phyloP scores from a whole-genome alignment of 2,888 invertebrate genomes.

The Tipula unca region DNA sequence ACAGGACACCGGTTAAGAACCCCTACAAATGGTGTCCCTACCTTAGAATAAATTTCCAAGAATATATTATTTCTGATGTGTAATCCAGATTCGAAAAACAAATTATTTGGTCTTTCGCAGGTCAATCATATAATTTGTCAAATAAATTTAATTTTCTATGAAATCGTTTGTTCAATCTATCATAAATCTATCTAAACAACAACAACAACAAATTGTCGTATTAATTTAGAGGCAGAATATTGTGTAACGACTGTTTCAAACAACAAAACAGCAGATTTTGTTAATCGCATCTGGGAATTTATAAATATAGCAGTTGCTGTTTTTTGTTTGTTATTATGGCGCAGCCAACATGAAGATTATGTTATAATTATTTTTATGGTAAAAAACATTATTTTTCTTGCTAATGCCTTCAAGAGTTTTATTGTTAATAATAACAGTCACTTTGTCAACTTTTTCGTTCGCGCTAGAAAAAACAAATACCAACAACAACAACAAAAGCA shows the following conservation, averaged over 20 bases:
- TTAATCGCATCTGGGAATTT: neutral
- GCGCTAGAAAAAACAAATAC: neutral
- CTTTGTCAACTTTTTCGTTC: neutral
- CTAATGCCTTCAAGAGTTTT: neutral
- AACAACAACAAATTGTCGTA: neutral
- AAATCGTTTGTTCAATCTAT: neutral
- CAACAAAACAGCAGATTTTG: neutral
- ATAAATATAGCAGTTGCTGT: neutral
- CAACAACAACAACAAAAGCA: neutral
- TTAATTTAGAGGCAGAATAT: neutral
- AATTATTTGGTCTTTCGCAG: neutral
- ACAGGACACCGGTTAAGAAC: no score
- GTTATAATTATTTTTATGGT: neutral
- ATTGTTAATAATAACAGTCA: neutral
- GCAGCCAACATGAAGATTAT: neutral
- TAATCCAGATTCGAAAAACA: neutral
- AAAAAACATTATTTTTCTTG: neutral
- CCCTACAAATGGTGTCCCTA: no score
- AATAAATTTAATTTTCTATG: neutral
- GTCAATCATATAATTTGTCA: neutral
- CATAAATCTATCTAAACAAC: neutral
- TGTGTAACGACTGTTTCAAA: neutral
- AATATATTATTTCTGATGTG: neutral
- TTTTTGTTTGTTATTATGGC: neutral
- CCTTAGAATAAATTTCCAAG: neutral